Conservation (phyloP, 2,113 vertebrate genomes). For the Pluvialis apricaria region DNA sequence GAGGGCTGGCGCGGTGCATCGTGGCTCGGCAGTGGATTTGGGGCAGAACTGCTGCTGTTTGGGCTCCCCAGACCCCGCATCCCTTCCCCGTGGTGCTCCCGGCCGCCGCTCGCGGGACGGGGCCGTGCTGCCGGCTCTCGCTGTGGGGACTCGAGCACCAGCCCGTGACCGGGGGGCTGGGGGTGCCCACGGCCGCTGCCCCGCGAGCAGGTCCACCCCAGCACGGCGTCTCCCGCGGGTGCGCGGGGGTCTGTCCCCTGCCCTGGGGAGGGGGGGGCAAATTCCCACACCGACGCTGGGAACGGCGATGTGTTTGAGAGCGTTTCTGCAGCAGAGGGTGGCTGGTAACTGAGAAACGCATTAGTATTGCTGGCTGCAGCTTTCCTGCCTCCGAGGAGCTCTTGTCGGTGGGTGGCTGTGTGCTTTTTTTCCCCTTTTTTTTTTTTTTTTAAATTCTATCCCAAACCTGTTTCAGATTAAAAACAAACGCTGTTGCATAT, state of each 20-base stretch:
- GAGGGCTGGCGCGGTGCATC: rapidly evolving
- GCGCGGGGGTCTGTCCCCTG: not conserved
- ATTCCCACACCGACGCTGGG: rapidly evolving
- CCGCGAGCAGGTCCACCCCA: rapidly evolving
- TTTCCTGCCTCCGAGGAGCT: not conserved
- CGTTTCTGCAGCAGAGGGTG: not conserved
- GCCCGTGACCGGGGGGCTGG: not conserved
- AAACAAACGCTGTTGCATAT: not conserved
- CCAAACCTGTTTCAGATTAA: slow-evolving; percentile 54
- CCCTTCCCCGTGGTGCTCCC: not conserved
- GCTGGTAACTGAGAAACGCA: not conserved
- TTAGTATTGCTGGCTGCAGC: slow-evolving; percentile 6
- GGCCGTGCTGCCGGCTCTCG: too few species aligned
- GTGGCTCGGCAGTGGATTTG: rapidly evolving
- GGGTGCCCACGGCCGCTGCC: not conserved
- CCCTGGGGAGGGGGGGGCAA: not conserved
- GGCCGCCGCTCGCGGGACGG: too few species aligned
- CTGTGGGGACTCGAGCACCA: rapidly evolving
- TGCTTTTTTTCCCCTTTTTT: not conserved
- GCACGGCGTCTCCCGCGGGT: rapidly evolving
- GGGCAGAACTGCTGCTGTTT: too few species aligned
- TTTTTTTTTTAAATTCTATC: not conserved
- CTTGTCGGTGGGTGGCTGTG: not conserved
- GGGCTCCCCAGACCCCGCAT: not conserved
- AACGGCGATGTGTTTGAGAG: rapidly evolving